Percentiles rank a stretch among this genome's conserved stretches.
Conservation (phyloP, 2,888 invertebrate species). For the Beris chalybata region DNA sequence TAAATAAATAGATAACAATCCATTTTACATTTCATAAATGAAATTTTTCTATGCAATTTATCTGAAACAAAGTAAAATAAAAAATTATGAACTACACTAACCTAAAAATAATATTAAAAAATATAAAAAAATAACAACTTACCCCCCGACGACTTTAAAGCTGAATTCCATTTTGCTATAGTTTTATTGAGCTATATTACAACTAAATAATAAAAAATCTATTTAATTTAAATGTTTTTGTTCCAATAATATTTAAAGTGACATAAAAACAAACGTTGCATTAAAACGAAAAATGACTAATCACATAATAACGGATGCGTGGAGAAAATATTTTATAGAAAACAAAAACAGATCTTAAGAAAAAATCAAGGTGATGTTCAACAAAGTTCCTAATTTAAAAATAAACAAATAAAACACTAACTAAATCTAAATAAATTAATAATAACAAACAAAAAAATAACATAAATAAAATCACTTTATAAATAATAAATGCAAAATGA, state of each 20-base stretch:
- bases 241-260: not conserved
- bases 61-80: constrained; percentile 19
- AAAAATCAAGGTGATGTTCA: constrained; percentile 43
- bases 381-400: constrained; percentile 43
- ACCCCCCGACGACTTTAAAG: too few species aligned
- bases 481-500: not conserved
- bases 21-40: constrained; percentile 3
- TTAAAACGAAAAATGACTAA: not conserved
- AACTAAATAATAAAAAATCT: too few species aligned
- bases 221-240: not conserved
- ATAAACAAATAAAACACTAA: constrained; percentile 32
- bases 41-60: constrained; percentile 6
- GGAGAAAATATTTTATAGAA: not conserved
- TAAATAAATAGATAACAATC: constrained; percentile 2
- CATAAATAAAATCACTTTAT: constrained; percentile 21
- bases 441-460: constrained; percentile 29
- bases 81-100: constrained; percentile 18
- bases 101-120: constrained; percentile 23
- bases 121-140: constrained; percentile 1
- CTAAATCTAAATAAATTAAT: constrained; percentile 20
- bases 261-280: not conserved
- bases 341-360: constrained; percentile 18
- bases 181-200: not conserved
- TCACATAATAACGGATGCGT: not conserved
- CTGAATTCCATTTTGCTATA: not conserved